Conservation (phyloP, 2,888 invertebrate species). For the Conchocele bisecta region DNA sequence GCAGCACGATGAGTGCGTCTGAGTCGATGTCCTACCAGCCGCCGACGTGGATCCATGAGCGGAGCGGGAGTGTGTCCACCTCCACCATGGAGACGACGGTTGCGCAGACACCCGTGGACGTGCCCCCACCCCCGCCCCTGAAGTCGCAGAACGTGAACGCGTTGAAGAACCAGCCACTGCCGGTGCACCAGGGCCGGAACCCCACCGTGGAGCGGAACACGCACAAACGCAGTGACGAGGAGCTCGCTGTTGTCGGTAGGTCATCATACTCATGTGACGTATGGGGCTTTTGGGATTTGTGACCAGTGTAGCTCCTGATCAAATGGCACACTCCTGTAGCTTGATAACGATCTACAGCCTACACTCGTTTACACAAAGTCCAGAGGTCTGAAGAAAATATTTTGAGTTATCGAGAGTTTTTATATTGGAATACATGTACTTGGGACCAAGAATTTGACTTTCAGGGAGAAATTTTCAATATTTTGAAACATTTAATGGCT, state of each 20-base stretch:
- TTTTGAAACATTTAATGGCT: no score
- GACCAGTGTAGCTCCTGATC: no score
- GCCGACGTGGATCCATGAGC: slow-evolving; percentile 43
- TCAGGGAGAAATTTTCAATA: no score
- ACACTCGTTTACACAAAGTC: no score
- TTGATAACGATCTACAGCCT: no score
- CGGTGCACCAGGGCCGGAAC: slow-evolving; percentile 93
- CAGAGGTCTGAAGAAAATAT: no score
- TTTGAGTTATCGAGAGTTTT: no score
- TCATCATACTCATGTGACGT: no score
- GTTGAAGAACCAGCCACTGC: slow-evolving; percentile 81
- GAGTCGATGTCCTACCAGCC: slow-evolving; percentile 34
- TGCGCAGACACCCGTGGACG: slow-evolving; percentile 85
- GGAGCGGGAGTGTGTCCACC: slow-evolving; percentile 81
- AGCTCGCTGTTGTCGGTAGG: slow-evolving; percentile 84
- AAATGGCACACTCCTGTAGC: no score
- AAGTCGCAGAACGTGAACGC: slow-evolving; percentile 74
- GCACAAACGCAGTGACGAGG: slow-evolving; percentile 84
- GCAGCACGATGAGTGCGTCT: slow-evolving; percentile 26
- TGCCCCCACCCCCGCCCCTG: slow-evolving; percentile 61
- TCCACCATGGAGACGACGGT: slow-evolving; percentile 87
- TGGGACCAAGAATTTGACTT: no score
- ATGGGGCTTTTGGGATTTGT: no score
- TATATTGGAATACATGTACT: no score
- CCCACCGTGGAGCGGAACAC: slow-evolving; percentile 91